Base-by-base conservation (phyloP, 37 sponge, comb jelly and placozoan genomes). In the Petrosia ficiformis region DNA sequence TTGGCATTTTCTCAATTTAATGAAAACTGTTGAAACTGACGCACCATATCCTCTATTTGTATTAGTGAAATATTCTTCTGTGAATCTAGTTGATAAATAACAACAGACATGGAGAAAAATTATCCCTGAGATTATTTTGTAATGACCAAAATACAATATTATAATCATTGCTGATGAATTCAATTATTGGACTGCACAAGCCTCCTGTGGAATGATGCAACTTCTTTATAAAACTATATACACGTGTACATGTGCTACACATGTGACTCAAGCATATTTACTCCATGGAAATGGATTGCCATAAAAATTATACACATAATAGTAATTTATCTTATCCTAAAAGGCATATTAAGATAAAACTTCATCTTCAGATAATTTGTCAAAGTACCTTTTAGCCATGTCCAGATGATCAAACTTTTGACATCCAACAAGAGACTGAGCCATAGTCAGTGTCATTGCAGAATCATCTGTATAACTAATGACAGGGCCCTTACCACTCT, bases 381-480 rank as follows among this genome's bases (percentile, higher is more conserved):
- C 4, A n/a, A n/a, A 33, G 5, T 42, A 89, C 90, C 65, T 80
- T 54, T 54, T 57, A 24, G 90, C 90, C 60, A 84, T 40, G 39
- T 81, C 54, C 61, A 11, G 26, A 0, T 60, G 65, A 54, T 81
- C 57, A 59, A 77, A 90, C 43, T 61, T 68, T 32, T 81, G 43
- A 67, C 83, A 73, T 22, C 68, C 68, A 31, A 92, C 59, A 39
- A 92, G 22, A 14, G 92, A 87, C 25, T 73, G 61, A 4, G 78
- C 80, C 3, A 70, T 16, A 2, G 89, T 81, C 3, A 74, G 25
- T 3, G 89, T 80, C 77, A 92, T 91, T 21, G 85, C 85, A 19
- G 92, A 77, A 70, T 92, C 92, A 48, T 92, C 92, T 29, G 92
- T 92, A 63, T 92, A 92, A 30, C 42, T 41, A 5, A 82, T 38